phyloP scores from a whole-genome alignment of 2,113 vertebrate species.

The Python bivittatus region DNA sequence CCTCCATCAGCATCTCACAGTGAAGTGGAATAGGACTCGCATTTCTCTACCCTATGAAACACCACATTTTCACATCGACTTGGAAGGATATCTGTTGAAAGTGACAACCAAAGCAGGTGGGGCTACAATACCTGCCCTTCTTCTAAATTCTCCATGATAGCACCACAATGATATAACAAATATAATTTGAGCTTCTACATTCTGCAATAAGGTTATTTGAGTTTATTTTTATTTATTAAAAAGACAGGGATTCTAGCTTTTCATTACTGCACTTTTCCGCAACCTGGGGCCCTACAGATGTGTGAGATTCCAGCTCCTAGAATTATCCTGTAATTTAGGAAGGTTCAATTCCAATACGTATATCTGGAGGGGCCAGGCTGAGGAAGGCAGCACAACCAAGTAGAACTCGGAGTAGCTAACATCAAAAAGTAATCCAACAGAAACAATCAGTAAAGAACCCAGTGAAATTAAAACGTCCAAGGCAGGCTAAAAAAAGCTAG shows the following conservation, averaged over 20 bases:
- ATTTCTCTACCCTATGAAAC: conserved; percentile 89
- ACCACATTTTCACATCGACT: conserved; percentile 86
- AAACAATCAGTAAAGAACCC: background rate
- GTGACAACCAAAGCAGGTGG: conserved; percentile 92
- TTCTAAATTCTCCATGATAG: background rate
- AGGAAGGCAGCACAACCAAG: too few species aligned
- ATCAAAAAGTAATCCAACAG: background rate
- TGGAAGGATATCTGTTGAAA: conserved; percentile 96
- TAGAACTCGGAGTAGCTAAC: background rate
- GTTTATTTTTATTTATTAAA: background rate
- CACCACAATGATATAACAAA: background rate
- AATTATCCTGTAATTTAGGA: background rate
- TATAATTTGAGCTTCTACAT: background rate
- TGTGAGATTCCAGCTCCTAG: background rate
- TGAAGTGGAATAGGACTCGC: conserved; percentile 91
- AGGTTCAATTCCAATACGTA: too few species aligned
- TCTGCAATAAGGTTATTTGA: background rate
- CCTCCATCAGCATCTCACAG: conserved; percentile 95
- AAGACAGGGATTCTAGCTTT: background rate
- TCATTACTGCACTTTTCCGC: background rate
- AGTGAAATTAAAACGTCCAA: too few species aligned
- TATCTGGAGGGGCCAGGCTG: background rate
- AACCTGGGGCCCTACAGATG: background rate
- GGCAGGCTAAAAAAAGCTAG: background rate
- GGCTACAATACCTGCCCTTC: background rate